Conservation (phyloP, 1,140 invertebrate genomes). For the Drosophila melanogaster region DNA sequence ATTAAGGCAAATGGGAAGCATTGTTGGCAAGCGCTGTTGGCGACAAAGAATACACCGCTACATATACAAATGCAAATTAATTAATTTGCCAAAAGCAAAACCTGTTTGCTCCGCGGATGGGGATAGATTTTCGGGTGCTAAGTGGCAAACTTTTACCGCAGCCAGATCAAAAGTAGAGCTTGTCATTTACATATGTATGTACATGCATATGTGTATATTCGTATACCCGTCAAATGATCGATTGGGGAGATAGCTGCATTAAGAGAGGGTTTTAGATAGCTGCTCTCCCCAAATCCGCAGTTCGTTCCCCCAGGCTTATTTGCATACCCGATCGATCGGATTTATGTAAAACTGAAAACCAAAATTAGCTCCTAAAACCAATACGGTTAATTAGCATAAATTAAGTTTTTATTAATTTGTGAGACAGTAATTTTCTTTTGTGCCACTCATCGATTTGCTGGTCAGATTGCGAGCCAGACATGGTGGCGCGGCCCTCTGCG, state of each 20-base stretch:
- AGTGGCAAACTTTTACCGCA: slow-evolving; percentile 48
- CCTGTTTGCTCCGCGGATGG: slow-evolving; percentile 4
- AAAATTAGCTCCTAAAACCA: slow-evolving; percentile 56
- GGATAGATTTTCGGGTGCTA: slow-evolving; percentile 33
- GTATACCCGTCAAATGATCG: slow-evolving; percentile 33
- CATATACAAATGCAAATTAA: slow-evolving; percentile 78
- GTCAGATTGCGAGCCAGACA: slow-evolving; percentile 54
- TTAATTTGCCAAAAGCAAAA: slow-evolving; percentile 50
- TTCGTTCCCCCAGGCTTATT: slow-evolving; percentile 45
- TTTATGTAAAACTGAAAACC: slow-evolving; percentile 69
- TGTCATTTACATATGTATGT: slow-evolving; percentile 27
- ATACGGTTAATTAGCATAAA: slow-evolving; percentile 74
- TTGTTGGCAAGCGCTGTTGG: slow-evolving; percentile 59
- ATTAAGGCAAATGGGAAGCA: slow-evolving; percentile 70
- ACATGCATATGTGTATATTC: slow-evolving; percentile 19
- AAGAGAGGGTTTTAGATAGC: slow-evolving; percentile 1
- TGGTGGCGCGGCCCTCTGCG: slow-evolving; percentile 61
- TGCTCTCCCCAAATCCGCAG: slow-evolving; percentile 2
- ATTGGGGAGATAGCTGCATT: slow-evolving; percentile 36
- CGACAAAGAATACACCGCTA: slow-evolving; percentile 61
- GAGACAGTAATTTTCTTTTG: slow-evolving; percentile 79
- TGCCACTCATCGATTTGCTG: slow-evolving; percentile 37
- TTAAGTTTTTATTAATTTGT: slow-evolving; percentile 83
- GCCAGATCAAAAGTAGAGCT: slow-evolving; percentile 40
- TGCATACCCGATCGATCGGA: slow-evolving; percentile 65